These are phyloP conservation scores for Eutolmus rufibarbis DNA, from an alignment of 2,888 invertebrate genomes.

Conservation along the genomic window DNA sequence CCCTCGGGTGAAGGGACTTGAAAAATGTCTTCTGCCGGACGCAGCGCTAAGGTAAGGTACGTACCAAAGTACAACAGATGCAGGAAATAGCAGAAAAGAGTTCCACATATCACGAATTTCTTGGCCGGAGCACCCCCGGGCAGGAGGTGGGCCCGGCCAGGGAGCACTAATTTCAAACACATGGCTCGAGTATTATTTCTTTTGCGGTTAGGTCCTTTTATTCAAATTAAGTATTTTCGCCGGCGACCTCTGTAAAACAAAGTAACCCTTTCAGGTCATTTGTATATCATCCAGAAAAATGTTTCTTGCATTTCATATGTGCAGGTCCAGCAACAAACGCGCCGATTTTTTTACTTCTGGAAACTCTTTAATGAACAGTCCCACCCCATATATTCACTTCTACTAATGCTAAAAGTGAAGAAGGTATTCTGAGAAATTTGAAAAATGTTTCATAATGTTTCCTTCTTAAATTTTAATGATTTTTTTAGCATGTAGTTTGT, in stretches of 20 bases:
- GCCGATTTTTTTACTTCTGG: not conserved
- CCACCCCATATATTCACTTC: too few species aligned
- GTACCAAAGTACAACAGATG: conserved; percentile 45
- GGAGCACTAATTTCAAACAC: conserved; percentile 47
- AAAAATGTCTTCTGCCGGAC: conserved; percentile 18
- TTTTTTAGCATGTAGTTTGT: too few species aligned
- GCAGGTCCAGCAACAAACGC: not conserved
- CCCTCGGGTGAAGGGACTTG: conserved; percentile 20
- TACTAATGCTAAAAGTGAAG: not conserved
- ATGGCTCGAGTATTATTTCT: conserved; percentile 46
- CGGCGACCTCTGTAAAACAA: not conserved
- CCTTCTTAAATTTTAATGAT: too few species aligned
- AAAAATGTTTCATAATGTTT: too few species aligned
- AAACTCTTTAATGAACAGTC: not conserved
- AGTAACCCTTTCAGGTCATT: not conserved
- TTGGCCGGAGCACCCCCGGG: not conserved
- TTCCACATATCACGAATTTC: conserved; percentile 26
- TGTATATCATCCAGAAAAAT: not conserved
- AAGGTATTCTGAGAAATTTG: not conserved
- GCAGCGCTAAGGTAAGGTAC: not conserved
- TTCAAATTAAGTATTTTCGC: conserved; percentile 45
- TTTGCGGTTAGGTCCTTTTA: conserved; percentile 48
- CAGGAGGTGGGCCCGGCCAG: conserved; percentile 28
- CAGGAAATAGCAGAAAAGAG: conserved; percentile 35
- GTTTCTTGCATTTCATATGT: not conserved